Evolutionary conservation across 2,888 invertebrate species (phyloP).

Genomic region (Stegophylla sp.): DNA sequence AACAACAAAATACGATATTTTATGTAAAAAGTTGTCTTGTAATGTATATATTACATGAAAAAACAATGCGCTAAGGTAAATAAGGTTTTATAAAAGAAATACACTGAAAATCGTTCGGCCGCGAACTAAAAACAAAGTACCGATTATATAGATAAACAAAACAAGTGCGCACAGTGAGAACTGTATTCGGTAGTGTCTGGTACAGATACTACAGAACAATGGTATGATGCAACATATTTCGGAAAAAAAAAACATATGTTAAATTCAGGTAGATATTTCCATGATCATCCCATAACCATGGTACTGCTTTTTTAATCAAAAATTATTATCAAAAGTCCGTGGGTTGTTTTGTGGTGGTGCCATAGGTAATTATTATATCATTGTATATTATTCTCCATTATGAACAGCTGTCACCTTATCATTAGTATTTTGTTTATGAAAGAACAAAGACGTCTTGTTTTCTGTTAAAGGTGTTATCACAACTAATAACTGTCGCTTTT

Average conservation of each 20-base stretch:
- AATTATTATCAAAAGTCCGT: no score
- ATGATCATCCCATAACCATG: neutral
- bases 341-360: no score
- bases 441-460: no score
- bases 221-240: no score
- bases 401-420: no score
- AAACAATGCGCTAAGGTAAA: no score
- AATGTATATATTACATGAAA: no score
- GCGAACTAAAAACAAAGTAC: neutral
- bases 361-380: no score
- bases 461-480: no score
- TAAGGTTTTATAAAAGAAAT: neutral
- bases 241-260: constrained; percentile 39
- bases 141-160: neutral
- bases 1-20: neutral
- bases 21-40: neutral
- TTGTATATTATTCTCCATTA: no score
- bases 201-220: constrained; percentile 1
- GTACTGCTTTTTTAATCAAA: neutral
- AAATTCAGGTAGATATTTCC: constrained; percentile 2
- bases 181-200: neutral
- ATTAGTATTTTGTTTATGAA: no score
- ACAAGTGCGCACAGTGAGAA: neutral
- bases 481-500: no score
- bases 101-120: neutral